Percentiles rank a stretch among this genome's conserved stretches.
These are phyloP conservation scores for Scaptomyza montana DNA, from an alignment of 1,140 invertebrate genomes.

Conservation along the genomic window DNA sequence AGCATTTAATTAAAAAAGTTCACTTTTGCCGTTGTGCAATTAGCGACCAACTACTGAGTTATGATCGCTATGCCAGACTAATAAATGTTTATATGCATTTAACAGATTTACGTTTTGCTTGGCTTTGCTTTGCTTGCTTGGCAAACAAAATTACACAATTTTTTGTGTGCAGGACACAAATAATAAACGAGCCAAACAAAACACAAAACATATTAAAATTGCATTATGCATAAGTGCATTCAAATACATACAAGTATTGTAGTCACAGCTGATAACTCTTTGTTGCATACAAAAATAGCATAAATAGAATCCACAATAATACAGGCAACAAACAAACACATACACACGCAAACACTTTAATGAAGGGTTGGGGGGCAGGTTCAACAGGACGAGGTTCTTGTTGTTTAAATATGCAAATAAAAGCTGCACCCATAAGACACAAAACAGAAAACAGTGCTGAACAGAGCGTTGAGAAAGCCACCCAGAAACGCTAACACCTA, in stretches of 20 bases:
- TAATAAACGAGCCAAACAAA: constrained; percentile 30
- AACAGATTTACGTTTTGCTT: constrained; percentile 32
- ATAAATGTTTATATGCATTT: constrained; percentile 41
- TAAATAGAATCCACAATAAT: constrained; percentile 67
- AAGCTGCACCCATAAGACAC: constrained; percentile 57
- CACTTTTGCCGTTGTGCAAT: constrained; percentile 54
- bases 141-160: neutral
- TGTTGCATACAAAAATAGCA: constrained; percentile 67
- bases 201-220: constrained; percentile 60
- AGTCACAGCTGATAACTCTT: constrained; percentile 54
- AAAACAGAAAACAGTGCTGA: neutral
- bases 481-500: constrained; percentile 65
- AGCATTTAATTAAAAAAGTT: constrained; percentile 81
- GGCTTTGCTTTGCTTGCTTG: neutral
- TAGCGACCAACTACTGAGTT: constrained; percentile 47
- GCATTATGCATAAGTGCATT: constrained; percentile 30
- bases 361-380: neutral
- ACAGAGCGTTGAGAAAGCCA: constrained; percentile 41
- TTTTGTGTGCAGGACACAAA: constrained; percentile 11
- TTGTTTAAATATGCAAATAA: constrained; percentile 71
- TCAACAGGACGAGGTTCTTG: constrained; percentile 5
- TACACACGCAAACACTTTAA: constrained; percentile 6
- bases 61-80: constrained; percentile 40
- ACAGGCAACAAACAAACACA: constrained; percentile 13
- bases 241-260: neutral